These are phyloP conservation scores for Spodoptera exigua DNA, from an alignment of 2,888 invertebrate species.

Conservation along the genomic window DNA sequence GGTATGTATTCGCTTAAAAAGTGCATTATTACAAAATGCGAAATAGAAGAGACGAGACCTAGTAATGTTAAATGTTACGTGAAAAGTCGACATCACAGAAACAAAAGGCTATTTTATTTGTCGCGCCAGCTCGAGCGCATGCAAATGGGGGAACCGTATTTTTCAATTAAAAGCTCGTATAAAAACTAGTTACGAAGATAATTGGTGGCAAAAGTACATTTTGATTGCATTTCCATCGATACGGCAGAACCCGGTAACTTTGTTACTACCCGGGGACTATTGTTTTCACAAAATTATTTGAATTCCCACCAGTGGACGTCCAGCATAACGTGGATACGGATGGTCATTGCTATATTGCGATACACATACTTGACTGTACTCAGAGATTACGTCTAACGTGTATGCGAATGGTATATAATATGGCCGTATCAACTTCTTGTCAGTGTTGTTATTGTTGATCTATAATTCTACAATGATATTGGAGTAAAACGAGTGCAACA, in stretches of 20 bases:
- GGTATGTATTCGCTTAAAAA: no score
- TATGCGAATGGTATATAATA: no score
- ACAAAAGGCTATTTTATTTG: neutral
- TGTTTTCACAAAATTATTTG: conserved; percentile 60
- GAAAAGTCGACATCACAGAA: no score
- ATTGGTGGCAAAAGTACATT: conserved; percentile 44
- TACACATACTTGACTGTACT: neutral
- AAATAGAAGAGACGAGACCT: no score
- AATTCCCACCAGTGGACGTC: conserved; percentile 27
- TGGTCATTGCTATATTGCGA: neutral
- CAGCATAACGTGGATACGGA: conserved; percentile 13
- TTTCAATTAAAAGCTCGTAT: conserved; percentile 11
- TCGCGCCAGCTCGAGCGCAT: neutral
- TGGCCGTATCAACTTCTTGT: no score
- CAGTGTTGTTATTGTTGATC: no score
- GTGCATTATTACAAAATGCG: no score
- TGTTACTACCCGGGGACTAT: conserved; percentile 42
- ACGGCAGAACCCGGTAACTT: conserved; percentile 39
- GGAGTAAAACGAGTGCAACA: no score
- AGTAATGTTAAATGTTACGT: no score
- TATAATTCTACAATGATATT: no score
- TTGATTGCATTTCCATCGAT: conserved; percentile 44
- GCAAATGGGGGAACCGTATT: conserved; percentile 5
- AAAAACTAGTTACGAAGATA: conserved; percentile 19
- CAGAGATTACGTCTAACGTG: no score